Base-by-base conservation (phyloP, 2,797 vertebrate species). In the Pangasius krempfi region DNA sequence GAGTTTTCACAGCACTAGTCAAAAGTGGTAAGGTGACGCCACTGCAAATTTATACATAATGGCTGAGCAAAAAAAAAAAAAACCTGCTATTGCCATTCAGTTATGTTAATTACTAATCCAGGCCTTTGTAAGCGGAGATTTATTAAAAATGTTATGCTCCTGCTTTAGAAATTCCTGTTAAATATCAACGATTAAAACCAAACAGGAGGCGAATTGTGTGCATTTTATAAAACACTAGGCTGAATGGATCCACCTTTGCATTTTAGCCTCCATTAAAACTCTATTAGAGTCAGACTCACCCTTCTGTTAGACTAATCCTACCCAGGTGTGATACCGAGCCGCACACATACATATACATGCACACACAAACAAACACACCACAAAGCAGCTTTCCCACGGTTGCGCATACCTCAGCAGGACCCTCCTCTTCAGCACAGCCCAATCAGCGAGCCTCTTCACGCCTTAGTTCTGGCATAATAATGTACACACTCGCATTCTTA, bases 231-330 rank as follows among this genome's bases (percentile, higher is more conserved):
- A 84, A 3, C 5, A 20, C 60, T 40, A 80, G 1, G 27, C 16
- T 33, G 83, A 88, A 68, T 9, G 5, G 2, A 64, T 30, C 52
- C 66, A 54, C 22, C 22, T 68, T 82, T 89, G 54, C 66, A 81
- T 82, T 64, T 82, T 5, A 81, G 68, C 22, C 88, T 75, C 84
- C 20, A 89, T 89, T 72, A 89, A 82, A 89, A 58, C 44, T 72
- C 88, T 27, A 72, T 80, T 88, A 80, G 47, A 88, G 18, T 66
- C 64, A 33, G 37, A 52, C 33, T 72, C 20, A 73, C 84, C 76
- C 75, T 78, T 66, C 88, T 80, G 44, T 81, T 86, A 33, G 33
- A 50, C 84, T 89, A 89, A 89, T 89, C 84, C 68, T 89, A 70
- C 54, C 54, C 66, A 89, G 66, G 84, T 89, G 88, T 89, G 76